Conservation (phyloP, 2,797 vertebrate species). For the Discoglossus pictus region DNA sequence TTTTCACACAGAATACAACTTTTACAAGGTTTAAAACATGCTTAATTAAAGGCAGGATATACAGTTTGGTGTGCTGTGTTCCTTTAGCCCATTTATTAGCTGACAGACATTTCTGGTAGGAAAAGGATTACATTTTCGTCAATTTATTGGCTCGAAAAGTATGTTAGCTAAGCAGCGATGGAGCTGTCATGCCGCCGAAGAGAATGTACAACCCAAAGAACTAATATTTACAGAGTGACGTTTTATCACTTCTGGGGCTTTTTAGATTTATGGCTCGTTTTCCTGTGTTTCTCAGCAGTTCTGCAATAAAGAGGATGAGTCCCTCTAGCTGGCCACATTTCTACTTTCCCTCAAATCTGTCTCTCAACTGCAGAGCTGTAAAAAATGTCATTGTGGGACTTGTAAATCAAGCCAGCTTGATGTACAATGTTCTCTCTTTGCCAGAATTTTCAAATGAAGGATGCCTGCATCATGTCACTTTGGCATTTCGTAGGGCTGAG, state of each 20-base stretch:
- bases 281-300: conserved; percentile 1
- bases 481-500: background rate
- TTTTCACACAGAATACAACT: too few relatives aligned
- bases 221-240: conserved; percentile 47
- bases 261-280: conserved; percentile 40
- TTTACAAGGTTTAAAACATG: too few relatives aligned
- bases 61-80: too few relatives aligned
- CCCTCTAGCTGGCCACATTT: conserved; percentile 37
- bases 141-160: conserved; percentile 19
- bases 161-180: conserved; percentile 26
- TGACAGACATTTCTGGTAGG: background rate
- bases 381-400: conserved; percentile 20
- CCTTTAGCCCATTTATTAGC: too few relatives aligned
- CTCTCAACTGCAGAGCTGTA: conserved; percentile 7
- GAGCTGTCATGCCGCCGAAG: conserved; percentile 32
- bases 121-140: conserved; percentile 13
- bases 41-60: too few relatives aligned
- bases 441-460: conserved; percentile 42
- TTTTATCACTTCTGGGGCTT: conserved; percentile 40
- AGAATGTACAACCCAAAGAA: conserved; percentile 38
- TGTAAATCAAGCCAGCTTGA: conserved; percentile 28
- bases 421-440: conserved; percentile 37
- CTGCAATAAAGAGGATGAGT: conserved; percentile 46
- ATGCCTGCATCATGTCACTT: conserved; percentile 4
- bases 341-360: conserved; percentile 40